Conservation (phyloP, 2,888 invertebrate genomes). For the Erebia ligea region DNA sequence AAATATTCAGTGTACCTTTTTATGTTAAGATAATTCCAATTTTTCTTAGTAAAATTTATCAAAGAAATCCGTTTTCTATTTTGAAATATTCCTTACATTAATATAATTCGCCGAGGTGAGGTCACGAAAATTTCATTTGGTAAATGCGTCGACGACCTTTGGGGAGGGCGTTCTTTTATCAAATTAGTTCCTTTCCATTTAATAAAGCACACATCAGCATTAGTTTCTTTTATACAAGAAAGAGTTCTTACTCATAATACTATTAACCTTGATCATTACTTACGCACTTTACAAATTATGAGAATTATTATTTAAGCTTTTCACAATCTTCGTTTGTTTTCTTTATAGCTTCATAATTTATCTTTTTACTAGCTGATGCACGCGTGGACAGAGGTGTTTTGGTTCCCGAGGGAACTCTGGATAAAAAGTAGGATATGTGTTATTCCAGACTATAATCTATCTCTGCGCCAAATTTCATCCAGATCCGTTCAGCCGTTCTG, state of each 20-base stretch:
- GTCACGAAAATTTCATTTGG: conserved; percentile 43
- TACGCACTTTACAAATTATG: not conserved
- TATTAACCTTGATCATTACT: not conserved
- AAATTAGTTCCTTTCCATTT: conserved; percentile 44
- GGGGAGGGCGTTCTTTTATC: conserved; percentile 39
- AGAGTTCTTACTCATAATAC: not conserved
- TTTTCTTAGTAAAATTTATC: not conserved
- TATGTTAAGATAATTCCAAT: no score
- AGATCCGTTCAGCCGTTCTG: no score
- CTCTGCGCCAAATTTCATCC: no score
- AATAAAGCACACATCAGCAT: conserved; percentile 45
- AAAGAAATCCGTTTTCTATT: not conserved
- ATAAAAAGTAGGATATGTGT: no score
- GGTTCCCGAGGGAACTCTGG: no score
- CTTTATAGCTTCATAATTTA: no score
- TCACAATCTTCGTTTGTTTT: no score
- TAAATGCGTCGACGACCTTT: conserved; percentile 42
- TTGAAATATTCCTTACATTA: conserved; percentile 27
- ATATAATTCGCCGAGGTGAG: conserved; percentile 33
- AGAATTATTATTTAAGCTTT: no score
- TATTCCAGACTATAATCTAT: no score
- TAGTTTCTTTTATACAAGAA: conserved; percentile 21
- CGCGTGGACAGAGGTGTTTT: no score
- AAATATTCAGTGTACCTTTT: no score
- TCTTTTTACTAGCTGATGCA: no score